Percentiles rank a stretch among this genome's conserved stretches.
Conservation (phyloP, 2,888 invertebrate genomes). For the Morinoia aosen region DNA sequence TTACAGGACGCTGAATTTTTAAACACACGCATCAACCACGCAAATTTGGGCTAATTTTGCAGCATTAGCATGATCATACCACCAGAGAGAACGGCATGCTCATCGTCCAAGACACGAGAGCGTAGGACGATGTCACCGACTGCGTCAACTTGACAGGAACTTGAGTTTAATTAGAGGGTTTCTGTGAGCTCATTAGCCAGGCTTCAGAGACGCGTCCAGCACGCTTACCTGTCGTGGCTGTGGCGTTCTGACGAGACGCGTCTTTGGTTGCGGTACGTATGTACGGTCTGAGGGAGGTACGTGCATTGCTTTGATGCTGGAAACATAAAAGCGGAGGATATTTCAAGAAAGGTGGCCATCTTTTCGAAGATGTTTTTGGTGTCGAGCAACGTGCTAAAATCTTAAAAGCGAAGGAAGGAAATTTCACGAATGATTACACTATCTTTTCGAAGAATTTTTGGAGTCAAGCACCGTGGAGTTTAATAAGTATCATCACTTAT, state of each 20-base stretch:
- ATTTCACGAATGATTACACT: too few relatives aligned
- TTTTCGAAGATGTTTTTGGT: too few relatives aligned
- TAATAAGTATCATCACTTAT: too few relatives aligned
- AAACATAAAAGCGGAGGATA: too few relatives aligned
- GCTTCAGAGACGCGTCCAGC: background rate
- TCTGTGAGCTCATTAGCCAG: conserved; percentile 8
- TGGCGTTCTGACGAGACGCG: background rate
- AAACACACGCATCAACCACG: background rate
- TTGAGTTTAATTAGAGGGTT: conserved; percentile 12
- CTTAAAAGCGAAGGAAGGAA: too few relatives aligned
- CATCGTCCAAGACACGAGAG: background rate
- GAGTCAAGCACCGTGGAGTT: too few relatives aligned
- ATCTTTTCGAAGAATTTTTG: too few relatives aligned
- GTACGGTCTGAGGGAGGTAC: background rate
- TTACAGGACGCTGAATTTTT: too few relatives aligned
- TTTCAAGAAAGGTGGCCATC: too few relatives aligned
- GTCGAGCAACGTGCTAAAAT: too few relatives aligned
- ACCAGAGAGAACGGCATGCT: background rate
- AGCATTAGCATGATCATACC: background rate
- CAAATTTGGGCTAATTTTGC: background rate
- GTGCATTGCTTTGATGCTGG: too few relatives aligned
- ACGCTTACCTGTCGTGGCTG: background rate
- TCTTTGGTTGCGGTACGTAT: background rate
- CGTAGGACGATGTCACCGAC: background rate
- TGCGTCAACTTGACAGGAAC: conserved; percentile 14